These are phyloP conservation scores for Bruchidius siliquastri DNA, from an alignment of 2,888 invertebrate species.

Conservation along the genomic window DNA sequence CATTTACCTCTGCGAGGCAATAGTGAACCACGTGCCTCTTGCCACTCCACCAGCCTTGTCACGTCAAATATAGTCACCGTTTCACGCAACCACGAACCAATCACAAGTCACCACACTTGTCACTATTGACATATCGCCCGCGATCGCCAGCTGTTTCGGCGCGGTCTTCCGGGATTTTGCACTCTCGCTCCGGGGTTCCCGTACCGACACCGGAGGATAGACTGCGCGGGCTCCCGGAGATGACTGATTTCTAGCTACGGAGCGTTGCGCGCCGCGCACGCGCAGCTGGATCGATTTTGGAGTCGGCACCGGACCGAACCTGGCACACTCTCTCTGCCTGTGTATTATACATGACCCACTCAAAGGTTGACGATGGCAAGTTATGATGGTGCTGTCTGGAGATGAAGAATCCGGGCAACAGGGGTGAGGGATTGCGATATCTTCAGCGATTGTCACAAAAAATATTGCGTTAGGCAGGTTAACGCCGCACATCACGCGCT, in stretches of 20 bases:
- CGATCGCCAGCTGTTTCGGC: neutral
- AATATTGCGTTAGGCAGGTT: no score
- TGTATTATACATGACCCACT: conserved; percentile 45
- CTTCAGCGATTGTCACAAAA: no score
- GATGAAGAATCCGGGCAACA: neutral
- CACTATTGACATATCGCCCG: neutral
- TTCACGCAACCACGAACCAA: neutral
- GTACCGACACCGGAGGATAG: conserved; percentile 25
- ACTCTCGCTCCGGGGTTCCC: conserved; percentile 6
- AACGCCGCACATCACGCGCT: no score
- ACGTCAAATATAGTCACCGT: neutral
- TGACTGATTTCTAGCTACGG: conserved; percentile 28
- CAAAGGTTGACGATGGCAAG: conserved; percentile 28
- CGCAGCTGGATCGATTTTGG: conserved; percentile 41
- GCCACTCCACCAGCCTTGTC: neutral
- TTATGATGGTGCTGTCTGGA: conserved; percentile 18
- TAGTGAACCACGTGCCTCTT: neutral
- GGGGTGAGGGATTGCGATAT: neutral
- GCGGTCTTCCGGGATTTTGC: neutral
- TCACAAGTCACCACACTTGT: neutral
- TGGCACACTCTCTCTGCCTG: conserved; percentile 35
- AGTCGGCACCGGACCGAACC: conserved; percentile 36
- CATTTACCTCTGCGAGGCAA: neutral
- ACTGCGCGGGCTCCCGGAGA: conserved; percentile 38
- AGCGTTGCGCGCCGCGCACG: conserved; percentile 34